A percentile compares a stretch with the other conserved stretches of the same genome.
Evolutionary conservation across 2,797 vertebrate genomes (phyloP).

Genomic region (Emydoidea blandingii): DNA sequence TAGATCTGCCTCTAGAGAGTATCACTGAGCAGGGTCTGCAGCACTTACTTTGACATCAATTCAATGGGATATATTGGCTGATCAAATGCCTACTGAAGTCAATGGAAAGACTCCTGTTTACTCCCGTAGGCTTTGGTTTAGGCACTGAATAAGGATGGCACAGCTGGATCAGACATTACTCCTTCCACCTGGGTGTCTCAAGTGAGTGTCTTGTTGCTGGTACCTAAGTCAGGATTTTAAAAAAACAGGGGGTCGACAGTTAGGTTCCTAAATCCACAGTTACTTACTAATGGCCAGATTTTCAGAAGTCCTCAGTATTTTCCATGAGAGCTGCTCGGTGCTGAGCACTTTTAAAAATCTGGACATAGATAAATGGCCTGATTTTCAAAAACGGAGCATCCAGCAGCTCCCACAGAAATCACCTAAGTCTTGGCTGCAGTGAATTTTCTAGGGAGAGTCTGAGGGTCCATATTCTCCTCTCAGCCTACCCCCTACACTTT

Average conservation of each 20-base stretch:
- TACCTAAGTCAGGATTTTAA: conserved; percentile 55
- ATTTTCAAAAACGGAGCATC: background rate
- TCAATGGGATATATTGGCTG: conserved; percentile 11
- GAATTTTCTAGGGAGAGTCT: background rate
- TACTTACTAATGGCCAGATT: conserved; percentile 39
- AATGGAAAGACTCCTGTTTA: conserved; percentile 62
- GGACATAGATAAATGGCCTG: background rate
- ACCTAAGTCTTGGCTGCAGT: background rate
- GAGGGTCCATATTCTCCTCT: background rate
- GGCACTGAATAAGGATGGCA: conserved; percentile 60
- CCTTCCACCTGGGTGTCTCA: background rate
- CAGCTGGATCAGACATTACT: background rate
- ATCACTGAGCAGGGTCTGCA: too few species aligned
- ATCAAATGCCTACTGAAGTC: conserved; percentile 39
- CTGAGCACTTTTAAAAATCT: background rate
- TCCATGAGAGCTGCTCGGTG: background rate
- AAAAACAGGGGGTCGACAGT: conserved; percentile 56
- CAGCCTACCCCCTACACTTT: background rate
- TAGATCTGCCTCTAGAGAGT: too few species aligned
- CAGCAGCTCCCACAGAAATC: background rate
- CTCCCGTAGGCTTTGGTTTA: conserved; percentile 48
- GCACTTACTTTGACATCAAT: background rate
- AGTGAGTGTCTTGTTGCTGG: conserved; percentile 3
- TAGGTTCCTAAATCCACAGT: conserved; percentile 24
- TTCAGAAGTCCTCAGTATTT: background rate